Percentiles rank a stretch among this genome's conserved stretches.
Conservation (phyloP, 2,888 invertebrate species). For the Perdita meconis region DNA sequence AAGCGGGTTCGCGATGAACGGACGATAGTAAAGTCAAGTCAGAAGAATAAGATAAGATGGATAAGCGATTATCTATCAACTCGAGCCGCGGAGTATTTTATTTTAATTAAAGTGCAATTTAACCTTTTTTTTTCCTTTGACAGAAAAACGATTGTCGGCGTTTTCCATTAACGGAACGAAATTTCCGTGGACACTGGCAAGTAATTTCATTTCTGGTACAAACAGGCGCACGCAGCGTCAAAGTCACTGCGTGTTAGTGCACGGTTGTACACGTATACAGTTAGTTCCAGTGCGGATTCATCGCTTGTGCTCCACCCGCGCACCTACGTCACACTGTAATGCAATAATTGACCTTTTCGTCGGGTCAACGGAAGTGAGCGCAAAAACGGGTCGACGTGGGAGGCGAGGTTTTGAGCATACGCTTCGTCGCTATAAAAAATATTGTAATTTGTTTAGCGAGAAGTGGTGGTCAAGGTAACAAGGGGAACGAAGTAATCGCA, state of each 20-base stretch:
- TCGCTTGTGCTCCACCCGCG: slow-evolving; percentile 42
- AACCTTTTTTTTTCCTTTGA: neutral
- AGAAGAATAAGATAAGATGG: too few species aligned
- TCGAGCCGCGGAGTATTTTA: too few species aligned
- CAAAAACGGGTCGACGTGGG: slow-evolving; percentile 35
- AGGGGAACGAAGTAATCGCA: neutral
- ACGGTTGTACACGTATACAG: neutral
- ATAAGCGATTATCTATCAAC: too few species aligned
- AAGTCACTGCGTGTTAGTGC: neutral
- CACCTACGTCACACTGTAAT: slow-evolving; percentile 46
- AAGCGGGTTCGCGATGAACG: too few species aligned
- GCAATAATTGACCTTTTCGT: slow-evolving; percentile 54
- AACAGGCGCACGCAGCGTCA: neutral
- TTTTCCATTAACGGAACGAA: slow-evolving; percentile 8
- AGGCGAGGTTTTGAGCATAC: slow-evolving; percentile 18
- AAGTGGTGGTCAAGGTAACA: neutral
- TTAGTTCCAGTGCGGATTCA: slow-evolving; percentile 36
- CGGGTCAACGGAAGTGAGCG: slow-evolving; percentile 35
- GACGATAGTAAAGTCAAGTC: too few species aligned
- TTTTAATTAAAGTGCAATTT: too few species aligned
- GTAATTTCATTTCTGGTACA: slow-evolving; percentile 31
- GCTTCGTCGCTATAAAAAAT: slow-evolving; percentile 6
- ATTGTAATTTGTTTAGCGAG: neutral
- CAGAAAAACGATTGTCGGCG: neutral
- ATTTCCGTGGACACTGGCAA: slow-evolving; percentile 1